Evolutionary conservation across 2,797 vertebrate genomes (phyloP).

Genomic region (Hipposideros larvatus): DNA sequence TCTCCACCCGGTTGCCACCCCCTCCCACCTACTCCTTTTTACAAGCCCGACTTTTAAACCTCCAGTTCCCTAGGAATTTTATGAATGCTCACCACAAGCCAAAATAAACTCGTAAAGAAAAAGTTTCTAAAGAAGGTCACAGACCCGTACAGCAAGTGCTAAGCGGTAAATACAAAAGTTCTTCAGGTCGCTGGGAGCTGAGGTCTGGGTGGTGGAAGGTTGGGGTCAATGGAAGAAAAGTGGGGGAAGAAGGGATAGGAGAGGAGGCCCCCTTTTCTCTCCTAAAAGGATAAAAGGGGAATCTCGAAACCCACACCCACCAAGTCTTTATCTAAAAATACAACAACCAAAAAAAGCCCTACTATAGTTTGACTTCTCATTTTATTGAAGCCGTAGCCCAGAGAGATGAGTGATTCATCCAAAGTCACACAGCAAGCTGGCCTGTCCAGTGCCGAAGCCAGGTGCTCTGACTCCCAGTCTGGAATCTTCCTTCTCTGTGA

Average conservation of each 20-base stretch:
- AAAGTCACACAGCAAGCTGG: not conserved
- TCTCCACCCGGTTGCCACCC: conserved; percentile 66
- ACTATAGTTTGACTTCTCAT: not conserved
- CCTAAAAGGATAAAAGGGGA: not conserved
- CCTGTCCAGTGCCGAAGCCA: not conserved
- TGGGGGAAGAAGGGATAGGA: not conserved
- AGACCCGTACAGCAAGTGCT: conserved; percentile 89
- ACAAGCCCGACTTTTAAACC: conserved; percentile 90
- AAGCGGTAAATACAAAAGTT: conserved; percentile 87
- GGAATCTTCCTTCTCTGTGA: not conserved
- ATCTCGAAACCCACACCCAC: not conserved
- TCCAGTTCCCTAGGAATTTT: conserved; percentile 91
- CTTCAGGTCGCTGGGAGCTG: conserved; percentile 68
- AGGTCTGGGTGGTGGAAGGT: conserved; percentile 68
- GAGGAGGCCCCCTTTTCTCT: conserved; percentile 1
- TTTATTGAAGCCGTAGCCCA: conserved; percentile 9
- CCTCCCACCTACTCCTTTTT: conserved; percentile 90
- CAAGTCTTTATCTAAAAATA: not conserved
- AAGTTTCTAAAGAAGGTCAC: conserved; percentile 90
- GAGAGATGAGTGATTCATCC: not conserved
- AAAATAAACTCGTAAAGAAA: conserved; percentile 92
- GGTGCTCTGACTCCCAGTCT: not conserved
- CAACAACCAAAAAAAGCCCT: not conserved
- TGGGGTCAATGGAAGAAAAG: not conserved
- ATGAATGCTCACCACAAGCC: conserved; percentile 91